These are phyloP conservation scores for Aldabrachelys gigantea DNA, from an alignment of 2,113 vertebrate genomes.

Conservation along the genomic window DNA sequence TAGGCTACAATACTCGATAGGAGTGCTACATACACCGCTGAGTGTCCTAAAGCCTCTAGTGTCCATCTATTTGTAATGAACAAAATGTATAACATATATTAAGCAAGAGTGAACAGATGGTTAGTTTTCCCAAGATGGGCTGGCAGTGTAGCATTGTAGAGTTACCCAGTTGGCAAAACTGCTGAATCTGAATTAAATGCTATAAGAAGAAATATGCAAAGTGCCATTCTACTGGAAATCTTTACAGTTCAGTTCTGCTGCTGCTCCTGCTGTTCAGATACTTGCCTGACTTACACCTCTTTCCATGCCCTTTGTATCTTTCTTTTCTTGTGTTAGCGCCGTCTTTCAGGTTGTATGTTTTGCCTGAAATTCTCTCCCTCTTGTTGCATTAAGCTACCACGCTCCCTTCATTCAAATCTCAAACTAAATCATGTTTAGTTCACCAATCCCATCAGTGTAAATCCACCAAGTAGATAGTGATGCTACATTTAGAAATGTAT, in stretches of 20 bases:
- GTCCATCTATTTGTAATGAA: background rate
- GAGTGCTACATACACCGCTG: background rate
- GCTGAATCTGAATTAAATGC: background rate
- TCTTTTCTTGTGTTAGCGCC: background rate
- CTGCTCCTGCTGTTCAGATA: background rate
- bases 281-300: background rate
- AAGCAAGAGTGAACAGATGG: rapidly evolving
- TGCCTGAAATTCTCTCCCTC: background rate
- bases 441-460: background rate
- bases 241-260: background rate
- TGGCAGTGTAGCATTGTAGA: background rate
- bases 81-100: background rate
- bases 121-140: rapidly evolving
- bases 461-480: background rate
- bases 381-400: background rate
- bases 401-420: background rate
- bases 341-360: background rate
- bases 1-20: background rate
- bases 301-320: background rate
- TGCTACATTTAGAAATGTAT: background rate
- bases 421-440: background rate
- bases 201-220: background rate
- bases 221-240: background rate
- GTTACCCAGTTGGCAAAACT: background rate
- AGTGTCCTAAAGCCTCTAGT: rapidly evolving